These are phyloP conservation scores for Plotosus lineatus DNA, from an alignment of 2,113 vertebrate genomes.

Conservation along the genomic window DNA sequence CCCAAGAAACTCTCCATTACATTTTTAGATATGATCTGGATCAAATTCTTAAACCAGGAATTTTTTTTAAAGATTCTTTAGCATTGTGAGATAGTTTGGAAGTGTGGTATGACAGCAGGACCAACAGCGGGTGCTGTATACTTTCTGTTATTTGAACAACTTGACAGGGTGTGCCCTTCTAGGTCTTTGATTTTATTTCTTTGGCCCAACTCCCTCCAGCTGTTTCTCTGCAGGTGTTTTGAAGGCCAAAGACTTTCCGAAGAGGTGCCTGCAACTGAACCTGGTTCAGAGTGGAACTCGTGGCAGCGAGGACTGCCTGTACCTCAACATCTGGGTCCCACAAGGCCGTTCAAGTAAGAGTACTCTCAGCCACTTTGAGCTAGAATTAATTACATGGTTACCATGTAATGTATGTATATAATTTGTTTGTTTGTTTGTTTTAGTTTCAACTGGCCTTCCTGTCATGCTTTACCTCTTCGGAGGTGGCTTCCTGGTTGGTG, in stretches of 20 bases:
- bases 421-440: background rate
- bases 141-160: too few species aligned
- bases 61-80: too few species aligned
- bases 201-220: background rate
- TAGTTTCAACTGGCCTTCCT: conserved; percentile 81
- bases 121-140: too few species aligned
- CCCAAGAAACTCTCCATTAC: too few species aligned
- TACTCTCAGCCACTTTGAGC: too few species aligned
- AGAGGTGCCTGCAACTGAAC: conserved; percentile 79
- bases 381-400: background rate
- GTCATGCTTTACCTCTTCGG: conserved; percentile 93
- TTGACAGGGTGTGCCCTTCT: background rate
- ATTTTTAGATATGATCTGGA: too few species aligned
- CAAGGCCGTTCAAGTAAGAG: conserved; percentile 68
- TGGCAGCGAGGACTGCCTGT: conserved; percentile 87
- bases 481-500: conserved; percentile 81
- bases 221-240: conserved; percentile 73
- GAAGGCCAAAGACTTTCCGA: conserved; percentile 70
- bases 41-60: too few species aligned
- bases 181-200: background rate
- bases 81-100: too few species aligned
- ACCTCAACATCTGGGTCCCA: conserved; percentile 95
- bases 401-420: background rate
- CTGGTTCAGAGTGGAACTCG: conserved; percentile 68
- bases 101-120: too few species aligned